These are phyloP conservation scores for Benitochromis conjunctus DNA, from an alignment of 2,113 vertebrate species.

Conservation along the genomic window DNA sequence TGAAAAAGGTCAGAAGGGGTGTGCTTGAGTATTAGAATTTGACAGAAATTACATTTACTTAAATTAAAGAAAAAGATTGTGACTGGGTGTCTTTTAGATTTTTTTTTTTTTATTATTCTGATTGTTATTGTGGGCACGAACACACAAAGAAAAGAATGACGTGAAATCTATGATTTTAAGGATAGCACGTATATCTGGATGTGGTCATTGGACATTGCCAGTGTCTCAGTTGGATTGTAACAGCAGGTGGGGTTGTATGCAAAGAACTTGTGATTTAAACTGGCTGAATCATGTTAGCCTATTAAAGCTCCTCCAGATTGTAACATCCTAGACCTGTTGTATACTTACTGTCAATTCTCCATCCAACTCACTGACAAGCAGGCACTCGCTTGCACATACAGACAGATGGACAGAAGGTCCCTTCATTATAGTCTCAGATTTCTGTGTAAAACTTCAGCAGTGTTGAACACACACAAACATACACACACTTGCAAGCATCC, in stretches of 20 bases:
- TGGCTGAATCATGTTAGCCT: not conserved
- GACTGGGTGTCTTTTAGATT: not conserved
- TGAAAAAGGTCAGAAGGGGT: not conserved
- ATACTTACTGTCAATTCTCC: conserved; percentile 30
- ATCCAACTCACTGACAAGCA: conserved; percentile 34
- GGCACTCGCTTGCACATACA: conserved; percentile 40
- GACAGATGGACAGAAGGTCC: conserved; percentile 51
- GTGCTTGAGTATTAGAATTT: not conserved
- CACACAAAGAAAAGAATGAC: not conserved
- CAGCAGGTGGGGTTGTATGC: not conserved
- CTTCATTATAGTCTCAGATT: conserved; percentile 59
- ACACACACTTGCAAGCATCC: not conserved
- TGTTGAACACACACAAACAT: conserved; percentile 34
- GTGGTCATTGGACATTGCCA: not conserved
- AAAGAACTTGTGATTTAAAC: conserved; percentile 21
- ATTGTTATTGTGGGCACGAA: not conserved
- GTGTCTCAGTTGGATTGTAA: not conserved
- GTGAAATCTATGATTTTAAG: not conserved
- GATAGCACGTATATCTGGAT: not conserved
- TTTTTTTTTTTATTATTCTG: fast-evolving
- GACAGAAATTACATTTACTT: not conserved
- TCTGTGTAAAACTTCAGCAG: conserved; percentile 56
- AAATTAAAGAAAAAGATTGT: not conserved
- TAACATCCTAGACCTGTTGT: conserved; percentile 14
- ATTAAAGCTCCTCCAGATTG: conserved; percentile 24